Evolutionary conservation across 2,113 vertebrate species (phyloP).

Genomic region (Ochotona princeps): DNA sequence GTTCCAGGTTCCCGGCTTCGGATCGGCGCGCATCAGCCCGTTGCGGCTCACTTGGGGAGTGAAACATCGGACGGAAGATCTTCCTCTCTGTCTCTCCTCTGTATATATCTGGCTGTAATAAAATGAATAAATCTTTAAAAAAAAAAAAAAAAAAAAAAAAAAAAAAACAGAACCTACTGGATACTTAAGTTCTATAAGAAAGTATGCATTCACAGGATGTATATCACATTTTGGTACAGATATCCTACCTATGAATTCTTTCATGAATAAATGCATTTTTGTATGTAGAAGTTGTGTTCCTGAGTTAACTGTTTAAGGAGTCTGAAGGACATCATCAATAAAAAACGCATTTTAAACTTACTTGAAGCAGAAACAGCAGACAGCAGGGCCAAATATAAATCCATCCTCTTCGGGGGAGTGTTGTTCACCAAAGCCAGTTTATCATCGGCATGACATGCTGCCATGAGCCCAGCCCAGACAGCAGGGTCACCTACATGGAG

Average conservation of each 20-base stretch:
- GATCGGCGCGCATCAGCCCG: too few relatives aligned
- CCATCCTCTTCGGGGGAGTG: conserved; percentile 82
- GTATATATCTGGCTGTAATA: too few relatives aligned
- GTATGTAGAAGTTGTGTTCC: background rate
- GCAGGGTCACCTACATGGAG: conserved; percentile 84
- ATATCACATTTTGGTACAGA: background rate
- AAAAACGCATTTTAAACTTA: conserved; percentile 77
- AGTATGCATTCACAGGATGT: background rate
- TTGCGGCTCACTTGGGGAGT: too few relatives aligned
- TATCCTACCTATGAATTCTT: background rate
- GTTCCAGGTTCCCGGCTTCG: too few relatives aligned
- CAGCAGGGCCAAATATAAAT: conserved; percentile 88
- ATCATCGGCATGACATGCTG: conserved; percentile 94
- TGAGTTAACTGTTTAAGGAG: background rate
- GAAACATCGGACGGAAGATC: too few relatives aligned
- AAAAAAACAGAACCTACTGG: background rate
- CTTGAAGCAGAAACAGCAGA: conserved; percentile 93
- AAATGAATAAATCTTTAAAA: too few relatives aligned
- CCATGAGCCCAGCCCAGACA: conserved; percentile 94
- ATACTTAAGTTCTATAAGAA: background rate
- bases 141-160: too few relatives aligned
- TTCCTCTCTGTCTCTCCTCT: too few relatives aligned
- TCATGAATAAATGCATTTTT: background rate
- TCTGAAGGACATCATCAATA: conserved; percentile 22
- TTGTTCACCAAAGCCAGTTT: conserved; percentile 87